These are phyloP conservation scores for Athetis lepigone DNA, from an alignment of 2,888 invertebrate genomes.

Conservation along the genomic window DNA sequence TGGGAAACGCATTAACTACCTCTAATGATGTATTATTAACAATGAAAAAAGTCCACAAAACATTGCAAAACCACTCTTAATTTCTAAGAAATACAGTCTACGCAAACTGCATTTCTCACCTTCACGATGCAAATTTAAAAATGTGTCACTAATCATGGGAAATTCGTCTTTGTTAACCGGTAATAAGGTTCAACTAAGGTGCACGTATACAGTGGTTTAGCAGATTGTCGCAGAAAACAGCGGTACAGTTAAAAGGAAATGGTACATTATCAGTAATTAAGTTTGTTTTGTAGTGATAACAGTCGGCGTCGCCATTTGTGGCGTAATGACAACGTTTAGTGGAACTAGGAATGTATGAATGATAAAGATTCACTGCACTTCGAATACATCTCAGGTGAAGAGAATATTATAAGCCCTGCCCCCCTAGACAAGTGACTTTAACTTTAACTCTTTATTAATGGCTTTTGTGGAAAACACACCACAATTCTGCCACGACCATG, in stretches of 20 bases:
- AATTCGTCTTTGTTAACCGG: not conserved
- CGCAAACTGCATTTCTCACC: slow-evolving; percentile 3
- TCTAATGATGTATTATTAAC: slow-evolving; percentile 39
- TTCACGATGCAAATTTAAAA: not conserved
- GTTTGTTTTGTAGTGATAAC: slow-evolving; percentile 55
- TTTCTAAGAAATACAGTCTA: not conserved
- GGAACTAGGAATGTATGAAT: slow-evolving; percentile 11
- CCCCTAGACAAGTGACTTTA: no score
- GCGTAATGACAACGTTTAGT: slow-evolving; percentile 27
- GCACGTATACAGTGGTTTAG: slow-evolving; percentile 5
- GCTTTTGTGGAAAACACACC: no score
- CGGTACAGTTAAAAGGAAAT: slow-evolving; percentile 59
- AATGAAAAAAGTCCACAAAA: not conserved
- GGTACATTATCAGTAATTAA: slow-evolving; percentile 59
- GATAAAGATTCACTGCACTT: slow-evolving; percentile 9
- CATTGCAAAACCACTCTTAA: slow-evolving; percentile 18
- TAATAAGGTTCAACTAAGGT: slow-evolving; percentile 5
- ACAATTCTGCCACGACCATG: no score
- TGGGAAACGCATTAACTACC: slow-evolving; percentile 41
- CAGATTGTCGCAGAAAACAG: slow-evolving; percentile 38
- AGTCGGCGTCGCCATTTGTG: slow-evolving; percentile 52
- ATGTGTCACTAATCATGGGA: not conserved
- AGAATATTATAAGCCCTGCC: not conserved
- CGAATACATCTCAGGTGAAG: not conserved
- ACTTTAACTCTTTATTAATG: no score